Base-by-base conservation (phyloP, 2,797 vertebrate species). In the Anas bernieri region DNA sequence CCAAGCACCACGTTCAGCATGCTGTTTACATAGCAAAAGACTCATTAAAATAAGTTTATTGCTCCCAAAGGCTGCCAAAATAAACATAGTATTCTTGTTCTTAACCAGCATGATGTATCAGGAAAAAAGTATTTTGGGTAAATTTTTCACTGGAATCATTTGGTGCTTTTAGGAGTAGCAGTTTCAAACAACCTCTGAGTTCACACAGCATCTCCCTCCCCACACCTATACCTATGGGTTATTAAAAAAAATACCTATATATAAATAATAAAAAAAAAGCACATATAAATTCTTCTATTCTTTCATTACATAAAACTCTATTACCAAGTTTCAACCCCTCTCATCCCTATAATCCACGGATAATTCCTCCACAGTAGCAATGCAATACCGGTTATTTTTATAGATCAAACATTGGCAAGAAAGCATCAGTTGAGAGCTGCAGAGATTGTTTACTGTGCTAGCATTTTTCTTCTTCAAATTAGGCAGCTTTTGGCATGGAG, bases 41-140 rank as follows among this genome's bases (percentile, higher is more conserved):
- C 85, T 93, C 85, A 93, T 94, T 90, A 83, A 94, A 96, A 79
- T 64, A 76, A 67, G 76, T 90, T 94, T 95, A 94, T 90, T 82
- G 79, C 88, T 77, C 70, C 50, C 31, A 80, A 88, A 50, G 75
- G 43, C 58, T 93, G 95, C 91, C 94, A 96, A 86, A 77, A 66
- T 89, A 96, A 96, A 97, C 92, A 86, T 3, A 66, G 56, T 93
- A 94, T 90, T 94, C 91, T 94, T 88, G 56, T 50, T 88, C 90
- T 92, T 69, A 91, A 90, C 86, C 86, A 83, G 84, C 35, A 45
- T 31, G 78, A 88, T 52, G 41, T 62, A 93, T 20, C 33, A 77
- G 86, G 78, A 72, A 83, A 88, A 63, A 86, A 74, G 39, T 39
- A 76, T 84, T 90, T 92, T 17, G 90, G 78, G 94, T 74, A 80